Base-by-base conservation (phyloP, 2,113 vertebrate genomes). In the Numenius arquata region DNA sequence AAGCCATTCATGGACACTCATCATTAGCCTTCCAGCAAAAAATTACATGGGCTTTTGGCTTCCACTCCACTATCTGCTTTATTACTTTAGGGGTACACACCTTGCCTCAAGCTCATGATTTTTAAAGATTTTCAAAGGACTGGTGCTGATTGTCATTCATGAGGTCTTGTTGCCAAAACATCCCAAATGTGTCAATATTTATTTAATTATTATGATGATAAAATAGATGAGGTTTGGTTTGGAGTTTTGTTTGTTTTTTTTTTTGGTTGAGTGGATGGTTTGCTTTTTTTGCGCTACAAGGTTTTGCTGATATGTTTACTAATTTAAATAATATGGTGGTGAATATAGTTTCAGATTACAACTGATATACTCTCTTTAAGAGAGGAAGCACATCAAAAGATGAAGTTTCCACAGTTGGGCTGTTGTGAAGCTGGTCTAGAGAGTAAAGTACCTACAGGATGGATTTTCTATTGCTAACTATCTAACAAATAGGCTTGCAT, bases 171-270 rank as follows among this genome's bases (percentile, higher is more conserved):
- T 48, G 8, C 36, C 36, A 92, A 78, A 87, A 48, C 12, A 7
- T 61, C 32, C 38, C 6, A 6, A 55, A 52, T 38, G 5, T 65
- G 9, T 63, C 19, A 67, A 22, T 40, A 72, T 36, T 66, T 20
- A 16, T 77, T 75, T 68, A 38, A n/a, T 56, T 85, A 4, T 52
- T 73, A 27, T 12, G 5, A 34, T 73, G 34, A 4, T 89, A 66
- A 47, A 78, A 59, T 65, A 65, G 11, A n/a, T 40, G 22, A 67
- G 5, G 16, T 23, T 45, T 50, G 4, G 14, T 27, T 75, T 38
- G 14, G 21, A 3, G 1, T 30, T 34, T 61, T 2, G 1, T 30
- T 38, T 75, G 5, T 1, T 19, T 32, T 19, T 15, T 3, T 32
- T 48, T 53, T 80, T 53, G 2, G 4, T 34, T 55, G 30, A 47